These are phyloP conservation scores for Hirudo medicinalis DNA, from an alignment of 1,140 invertebrate species.

Conservation along the genomic window DNA sequence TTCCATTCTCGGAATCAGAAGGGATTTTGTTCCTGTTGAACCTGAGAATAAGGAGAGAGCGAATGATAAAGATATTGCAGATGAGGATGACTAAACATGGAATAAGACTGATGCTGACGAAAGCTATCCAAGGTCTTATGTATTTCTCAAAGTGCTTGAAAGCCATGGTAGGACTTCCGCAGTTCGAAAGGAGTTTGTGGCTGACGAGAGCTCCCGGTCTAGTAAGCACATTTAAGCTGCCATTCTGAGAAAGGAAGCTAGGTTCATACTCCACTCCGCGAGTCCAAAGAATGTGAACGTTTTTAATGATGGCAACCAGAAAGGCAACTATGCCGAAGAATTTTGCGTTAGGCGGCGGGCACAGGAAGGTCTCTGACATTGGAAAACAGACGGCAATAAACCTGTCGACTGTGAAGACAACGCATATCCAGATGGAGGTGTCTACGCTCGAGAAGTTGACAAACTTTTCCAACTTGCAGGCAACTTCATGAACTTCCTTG, in stretches of 20 bases:
- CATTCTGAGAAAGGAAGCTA: neutral
- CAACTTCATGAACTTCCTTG: slow-evolving; percentile 17
- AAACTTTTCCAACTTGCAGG: slow-evolving; percentile 26
- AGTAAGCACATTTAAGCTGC: no score
- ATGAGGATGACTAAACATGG: slow-evolving; percentile 19
- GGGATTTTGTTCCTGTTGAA: neutral
- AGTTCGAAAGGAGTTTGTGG: slow-evolving; percentile 15
- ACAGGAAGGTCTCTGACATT: slow-evolving; percentile 16
- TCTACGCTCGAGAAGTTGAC: slow-evolving; percentile 21
- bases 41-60: neutral
- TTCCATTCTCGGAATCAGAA: slow-evolving; percentile 7
- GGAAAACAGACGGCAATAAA: slow-evolving; percentile 26
- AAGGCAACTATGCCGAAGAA: slow-evolving; percentile 15
- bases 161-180: slow-evolving; percentile 13
- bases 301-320: slow-evolving; percentile 16
- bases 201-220: neutral
- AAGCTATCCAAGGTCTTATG: slow-evolving; percentile 23
- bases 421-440: slow-evolving; percentile 26
- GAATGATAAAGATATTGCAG: slow-evolving; percentile 22
- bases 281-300: slow-evolving; percentile 22
- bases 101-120: slow-evolving; percentile 14
- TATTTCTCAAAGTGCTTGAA: slow-evolving; percentile 20
- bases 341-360: neutral
- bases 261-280: slow-evolving; percentile 15
- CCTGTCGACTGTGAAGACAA: slow-evolving; percentile 26